phyloP scores from a whole-genome alignment of 2,888 invertebrate genomes.

The Stenolophus ochropezus region DNA sequence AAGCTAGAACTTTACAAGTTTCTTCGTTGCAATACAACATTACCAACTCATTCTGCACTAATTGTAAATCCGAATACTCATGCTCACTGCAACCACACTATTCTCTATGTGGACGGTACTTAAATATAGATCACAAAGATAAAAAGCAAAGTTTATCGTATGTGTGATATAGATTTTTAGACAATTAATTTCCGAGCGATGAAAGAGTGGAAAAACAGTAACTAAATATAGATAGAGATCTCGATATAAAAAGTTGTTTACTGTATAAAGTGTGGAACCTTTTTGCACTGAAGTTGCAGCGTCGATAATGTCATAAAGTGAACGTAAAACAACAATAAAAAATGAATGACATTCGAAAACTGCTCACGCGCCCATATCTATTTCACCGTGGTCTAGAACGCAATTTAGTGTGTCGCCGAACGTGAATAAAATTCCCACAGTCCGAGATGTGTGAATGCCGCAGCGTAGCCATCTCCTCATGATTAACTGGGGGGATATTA shows the following conservation, averaged over 20 bases:
- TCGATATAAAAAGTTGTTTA: background rate
- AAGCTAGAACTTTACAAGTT: no score
- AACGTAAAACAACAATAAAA: conserved; percentile 54
- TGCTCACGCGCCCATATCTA: conserved; percentile 57
- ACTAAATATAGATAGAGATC: background rate
- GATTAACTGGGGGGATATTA: conserved; percentile 36
- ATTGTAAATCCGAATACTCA: no score
- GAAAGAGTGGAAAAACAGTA: background rate
- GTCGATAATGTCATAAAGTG: conserved; percentile 47
- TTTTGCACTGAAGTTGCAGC: conserved; percentile 22
- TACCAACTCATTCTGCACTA: no score
- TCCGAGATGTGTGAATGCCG: conserved; percentile 2
- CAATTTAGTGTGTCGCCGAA: conserved; percentile 57
- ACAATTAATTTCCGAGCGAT: no score
- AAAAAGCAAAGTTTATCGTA: no score
- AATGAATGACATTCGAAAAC: conserved; percentile 52
- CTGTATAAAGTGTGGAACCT: background rate
- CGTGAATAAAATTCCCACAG: conserved; percentile 51
- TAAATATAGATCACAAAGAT: no score
- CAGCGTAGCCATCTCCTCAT: background rate
- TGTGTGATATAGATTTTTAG: no score
- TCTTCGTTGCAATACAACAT: no score
- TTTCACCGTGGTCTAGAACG: conserved; percentile 50
- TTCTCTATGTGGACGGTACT: no score
- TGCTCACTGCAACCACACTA: no score